phyloP scores from a whole-genome alignment of 1,140 invertebrate genomes.

The Gryllus bimaculatus region DNA sequence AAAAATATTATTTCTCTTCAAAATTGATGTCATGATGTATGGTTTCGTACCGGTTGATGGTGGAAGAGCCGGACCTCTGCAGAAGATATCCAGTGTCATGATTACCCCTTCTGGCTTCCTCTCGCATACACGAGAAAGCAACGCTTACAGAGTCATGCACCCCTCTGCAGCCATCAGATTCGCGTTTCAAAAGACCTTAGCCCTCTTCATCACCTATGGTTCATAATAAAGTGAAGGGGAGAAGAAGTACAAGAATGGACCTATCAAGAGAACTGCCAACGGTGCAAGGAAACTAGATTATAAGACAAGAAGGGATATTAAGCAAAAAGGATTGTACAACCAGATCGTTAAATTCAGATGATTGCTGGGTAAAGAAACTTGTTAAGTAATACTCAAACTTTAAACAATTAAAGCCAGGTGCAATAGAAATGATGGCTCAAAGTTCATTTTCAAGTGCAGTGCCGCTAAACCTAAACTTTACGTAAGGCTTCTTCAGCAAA shows the following conservation, averaged over 20 bases:
- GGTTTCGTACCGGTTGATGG: slow-evolving; percentile 29
- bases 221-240: slow-evolving; percentile 35
- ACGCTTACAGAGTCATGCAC: slow-evolving; percentile 76
- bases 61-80: slow-evolving; percentile 67
- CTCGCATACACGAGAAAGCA: slow-evolving; percentile 83
- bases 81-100: slow-evolving; percentile 88
- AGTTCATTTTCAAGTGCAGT: slow-evolving; percentile 10
- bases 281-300: slow-evolving; percentile 54
- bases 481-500: not conserved
- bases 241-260: slow-evolving; percentile 28
- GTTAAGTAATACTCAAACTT: slow-evolving; percentile 44
- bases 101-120: slow-evolving; percentile 91
- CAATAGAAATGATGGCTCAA: slow-evolving; percentile 26
- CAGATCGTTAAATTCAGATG: slow-evolving; percentile 27
- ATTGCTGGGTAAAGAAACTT: slow-evolving; percentile 41
- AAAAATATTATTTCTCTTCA: no score
- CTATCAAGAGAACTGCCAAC: slow-evolving; percentile 28
- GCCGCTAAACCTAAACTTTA: not conserved
- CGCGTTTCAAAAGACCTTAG: slow-evolving; percentile 47
- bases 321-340: slow-evolving; percentile 20
- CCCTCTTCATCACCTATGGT: slow-evolving; percentile 44
- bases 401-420: slow-evolving; percentile 38
- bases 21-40: no score
- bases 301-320: slow-evolving; percentile 49
- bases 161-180: slow-evolving; percentile 44